These are phyloP conservation scores for Morone saxatilis DNA, from an alignment of 2,113 vertebrate genomes.

Conservation along the genomic window DNA sequence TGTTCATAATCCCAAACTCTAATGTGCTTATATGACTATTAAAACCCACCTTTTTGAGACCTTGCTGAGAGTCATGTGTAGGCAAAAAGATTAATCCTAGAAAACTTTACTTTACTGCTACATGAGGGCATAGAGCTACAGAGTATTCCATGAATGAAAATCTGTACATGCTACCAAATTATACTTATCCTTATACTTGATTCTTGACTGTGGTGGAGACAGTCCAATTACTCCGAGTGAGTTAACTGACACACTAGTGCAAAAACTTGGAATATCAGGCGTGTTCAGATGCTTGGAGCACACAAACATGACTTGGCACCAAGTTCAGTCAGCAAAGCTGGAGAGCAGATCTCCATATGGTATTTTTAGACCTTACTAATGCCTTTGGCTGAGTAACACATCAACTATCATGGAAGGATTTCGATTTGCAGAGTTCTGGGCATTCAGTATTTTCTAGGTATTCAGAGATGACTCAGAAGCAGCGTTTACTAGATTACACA, in stretches of 20 bases:
- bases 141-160: slow-evolving; percentile 14
- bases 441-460: background rate
- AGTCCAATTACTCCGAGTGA: background rate
- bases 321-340: slow-evolving; percentile 3
- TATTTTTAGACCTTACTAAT: slow-evolving; percentile 28
- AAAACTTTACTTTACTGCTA: background rate
- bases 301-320: slow-evolving; percentile 14
- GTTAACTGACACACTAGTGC: background rate
- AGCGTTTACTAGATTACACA: background rate
- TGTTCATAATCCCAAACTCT: background rate
- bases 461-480: slow-evolving; percentile 18
- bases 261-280: background rate
- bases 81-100: background rate
- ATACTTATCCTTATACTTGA: background rate
- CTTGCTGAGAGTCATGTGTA: background rate
- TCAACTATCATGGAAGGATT: slow-evolving; percentile 2
- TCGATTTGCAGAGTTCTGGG: background rate
- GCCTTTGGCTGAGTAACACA: slow-evolving; percentile 21
- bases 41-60: background rate
- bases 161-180: background rate
- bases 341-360: slow-evolving; percentile 28
- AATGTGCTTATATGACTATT: slow-evolving; percentile 6
- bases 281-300: slow-evolving; percentile 2
- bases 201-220: background rate
- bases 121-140: background rate